These are phyloP conservation scores for Phoenoteleia sp. DNA, from an alignment of 2,888 invertebrate species.

Conservation along the genomic window DNA sequence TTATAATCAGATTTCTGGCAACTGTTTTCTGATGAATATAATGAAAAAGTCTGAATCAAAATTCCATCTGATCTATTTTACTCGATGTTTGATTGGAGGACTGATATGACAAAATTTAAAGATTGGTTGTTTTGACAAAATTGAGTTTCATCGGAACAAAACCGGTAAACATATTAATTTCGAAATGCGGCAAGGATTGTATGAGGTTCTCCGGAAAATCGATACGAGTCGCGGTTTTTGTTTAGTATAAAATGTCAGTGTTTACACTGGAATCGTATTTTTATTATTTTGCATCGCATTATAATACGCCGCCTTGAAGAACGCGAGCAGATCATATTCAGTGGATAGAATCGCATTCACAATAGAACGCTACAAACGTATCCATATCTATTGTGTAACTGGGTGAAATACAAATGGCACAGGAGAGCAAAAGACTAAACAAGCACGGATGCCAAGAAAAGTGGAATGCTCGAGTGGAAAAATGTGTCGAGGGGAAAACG, in stretches of 20 bases:
- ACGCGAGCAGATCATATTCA: conserved; percentile 38
- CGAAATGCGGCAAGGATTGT: neutral
- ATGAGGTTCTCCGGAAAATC: conserved; percentile 26
- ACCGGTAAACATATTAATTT: neutral
- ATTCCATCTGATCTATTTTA: too few relatives aligned
- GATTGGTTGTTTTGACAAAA: too few relatives aligned
- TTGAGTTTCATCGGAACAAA: too few relatives aligned
- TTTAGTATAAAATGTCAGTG: conserved; percentile 2
- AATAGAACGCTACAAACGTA: conserved; percentile 17
- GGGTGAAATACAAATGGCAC: conserved; percentile 50
- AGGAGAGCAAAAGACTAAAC: conserved; percentile 32
- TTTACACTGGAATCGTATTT: conserved; percentile 27
- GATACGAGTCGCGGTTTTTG: conserved; percentile 6
- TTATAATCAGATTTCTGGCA: too few relatives aligned
- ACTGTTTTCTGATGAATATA: too few relatives aligned
- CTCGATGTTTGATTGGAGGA: too few relatives aligned
- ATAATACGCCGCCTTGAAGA: conserved; percentile 6
- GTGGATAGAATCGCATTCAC: conserved; percentile 30
- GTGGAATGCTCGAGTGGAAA: conserved; percentile 34
- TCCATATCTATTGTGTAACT: conserved; percentile 57
- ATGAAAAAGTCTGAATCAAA: too few relatives aligned
- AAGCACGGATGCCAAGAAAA: conserved; percentile 19
- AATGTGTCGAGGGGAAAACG: conserved; percentile 46
- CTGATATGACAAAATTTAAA: too few relatives aligned
- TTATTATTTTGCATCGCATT: conserved; percentile 30